Evolutionary conservation across 2,797 vertebrate genomes (phyloP).

Genomic region (Hephaestus fuliginosus): DNA sequence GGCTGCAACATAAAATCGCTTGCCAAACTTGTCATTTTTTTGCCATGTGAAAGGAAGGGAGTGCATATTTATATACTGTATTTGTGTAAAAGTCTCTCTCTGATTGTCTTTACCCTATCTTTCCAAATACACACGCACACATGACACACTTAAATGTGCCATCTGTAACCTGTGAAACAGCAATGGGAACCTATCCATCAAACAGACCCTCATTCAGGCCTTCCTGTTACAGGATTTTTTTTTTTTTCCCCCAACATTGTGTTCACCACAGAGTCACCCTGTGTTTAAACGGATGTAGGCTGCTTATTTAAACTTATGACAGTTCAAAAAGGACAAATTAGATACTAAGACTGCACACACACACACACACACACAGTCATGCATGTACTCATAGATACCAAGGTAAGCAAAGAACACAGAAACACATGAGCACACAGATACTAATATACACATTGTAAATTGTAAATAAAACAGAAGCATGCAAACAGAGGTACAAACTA

Average conservation of each 20-base stretch:
- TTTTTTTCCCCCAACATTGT: constrained; percentile 18
- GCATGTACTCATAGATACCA: not conserved
- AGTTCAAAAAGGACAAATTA: constrained; percentile 3
- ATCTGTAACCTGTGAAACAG: constrained; percentile 70
- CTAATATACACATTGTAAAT: not conserved
- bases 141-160: constrained; percentile 34
- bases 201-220: constrained; percentile 56
- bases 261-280: constrained; percentile 19
- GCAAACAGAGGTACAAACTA: not conserved
- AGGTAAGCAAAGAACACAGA: not conserved
- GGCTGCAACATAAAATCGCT: constrained; percentile 46
- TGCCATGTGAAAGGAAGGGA: constrained; percentile 28
- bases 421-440: not conserved
- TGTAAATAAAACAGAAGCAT: not conserved
- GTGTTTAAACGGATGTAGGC: constrained; percentile 30
- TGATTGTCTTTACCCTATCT: constrained; percentile 18
- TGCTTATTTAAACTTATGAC: constrained; percentile 19
- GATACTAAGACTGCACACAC: not conserved
- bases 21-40: constrained; percentile 42
- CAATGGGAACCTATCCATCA: constrained; percentile 86
- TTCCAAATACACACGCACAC: constrained; percentile 23
- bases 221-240: constrained; percentile 64
- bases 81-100: constrained; percentile 19
- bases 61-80: constrained; percentile 13
- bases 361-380: not conserved